Percentiles rank a stretch among this genome's conserved stretches.
Conservation (phyloP, 35 echinoderm and acorn worm genomes). For the Lytechinus pictus region DNA sequence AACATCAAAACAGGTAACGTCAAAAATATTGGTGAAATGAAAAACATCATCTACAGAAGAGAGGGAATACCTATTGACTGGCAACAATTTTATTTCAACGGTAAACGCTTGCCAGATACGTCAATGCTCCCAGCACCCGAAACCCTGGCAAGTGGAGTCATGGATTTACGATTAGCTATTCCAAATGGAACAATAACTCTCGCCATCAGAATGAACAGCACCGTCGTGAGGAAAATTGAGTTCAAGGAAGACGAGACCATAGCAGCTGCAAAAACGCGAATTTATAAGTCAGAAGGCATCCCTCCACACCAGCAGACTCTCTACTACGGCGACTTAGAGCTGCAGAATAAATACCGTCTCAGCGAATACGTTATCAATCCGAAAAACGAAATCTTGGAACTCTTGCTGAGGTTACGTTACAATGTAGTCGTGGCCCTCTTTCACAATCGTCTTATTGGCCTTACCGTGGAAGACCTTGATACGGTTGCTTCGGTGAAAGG, state of each 20-base stretch:
- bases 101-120: conserved; percentile 35
- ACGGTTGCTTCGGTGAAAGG: conserved; percentile 51
- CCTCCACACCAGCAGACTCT: conserved; percentile 65
- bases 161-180: conserved; percentile 52
- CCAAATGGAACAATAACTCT: conserved; percentile 46
- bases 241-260: conserved; percentile 51
- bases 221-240: conserved; percentile 28
- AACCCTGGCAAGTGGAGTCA: conserved; percentile 4
- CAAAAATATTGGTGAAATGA: conserved; percentile 41
- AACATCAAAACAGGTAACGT: conserved; percentile 14
- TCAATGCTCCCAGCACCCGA: conserved; percentile 27
- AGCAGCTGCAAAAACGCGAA: conserved; percentile 57
- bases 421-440: conserved; percentile 31
- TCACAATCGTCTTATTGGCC: conserved; percentile 28
- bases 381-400: conserved; percentile 28
- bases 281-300: conserved; percentile 59
- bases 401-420: conserved; percentile 60
- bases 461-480: conserved; percentile 55
- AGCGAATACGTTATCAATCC: conserved; percentile 45
- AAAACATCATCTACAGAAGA: conserved; percentile 31
- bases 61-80: conserved; percentile 62
- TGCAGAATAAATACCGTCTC: conserved; percentile 41
- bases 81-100: conserved; percentile 56
- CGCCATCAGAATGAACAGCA: conserved; percentile 51
- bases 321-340: conserved; percentile 50